Conservation (phyloP, 2,888 invertebrate species). For the Bhutanitis thaidina region DNA sequence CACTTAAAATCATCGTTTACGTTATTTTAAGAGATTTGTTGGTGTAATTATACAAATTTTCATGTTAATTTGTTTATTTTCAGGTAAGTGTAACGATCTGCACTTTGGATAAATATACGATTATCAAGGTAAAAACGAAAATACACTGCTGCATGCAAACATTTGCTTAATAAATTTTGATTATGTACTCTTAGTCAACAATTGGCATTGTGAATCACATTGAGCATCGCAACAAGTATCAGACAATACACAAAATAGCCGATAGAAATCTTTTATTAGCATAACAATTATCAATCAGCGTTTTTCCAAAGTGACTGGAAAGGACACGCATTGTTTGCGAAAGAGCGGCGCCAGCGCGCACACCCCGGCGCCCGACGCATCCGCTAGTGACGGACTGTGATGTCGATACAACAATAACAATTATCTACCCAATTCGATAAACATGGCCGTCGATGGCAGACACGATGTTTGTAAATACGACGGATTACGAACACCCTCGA, state of each 20-base stretch:
- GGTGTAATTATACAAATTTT: neutral
- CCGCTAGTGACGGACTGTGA: slow-evolving; percentile 63
- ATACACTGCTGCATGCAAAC: no score
- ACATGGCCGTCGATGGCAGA: slow-evolving; percentile 6
- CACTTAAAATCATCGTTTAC: no score
- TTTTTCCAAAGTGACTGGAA: slow-evolving; percentile 51
- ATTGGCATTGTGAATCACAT: neutral
- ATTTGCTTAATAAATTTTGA: neutral
- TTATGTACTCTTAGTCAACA: neutral
- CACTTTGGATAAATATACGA: neutral
- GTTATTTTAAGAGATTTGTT: no score
- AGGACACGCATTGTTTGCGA: slow-evolving; percentile 67
- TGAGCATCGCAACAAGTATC: slow-evolving; percentile 7
- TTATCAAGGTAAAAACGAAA: no score
- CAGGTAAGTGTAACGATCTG: slow-evolving; percentile 10
- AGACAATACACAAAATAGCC: slow-evolving; percentile 33
- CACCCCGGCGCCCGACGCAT: slow-evolving; percentile 57
- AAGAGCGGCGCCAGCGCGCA: slow-evolving; percentile 45
- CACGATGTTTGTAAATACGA: slow-evolving; percentile 6
- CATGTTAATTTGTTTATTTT: neutral
- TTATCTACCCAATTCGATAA: slow-evolving; percentile 20
- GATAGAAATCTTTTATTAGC: slow-evolving; percentile 49
- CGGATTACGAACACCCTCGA: neutral
- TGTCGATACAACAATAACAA: slow-evolving; percentile 37
- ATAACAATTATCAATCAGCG: slow-evolving; percentile 64